Evolutionary conservation across 35 echinoderm and acorn worm species (phyloP).

Genomic region (Stichopus chloronotus): DNA sequence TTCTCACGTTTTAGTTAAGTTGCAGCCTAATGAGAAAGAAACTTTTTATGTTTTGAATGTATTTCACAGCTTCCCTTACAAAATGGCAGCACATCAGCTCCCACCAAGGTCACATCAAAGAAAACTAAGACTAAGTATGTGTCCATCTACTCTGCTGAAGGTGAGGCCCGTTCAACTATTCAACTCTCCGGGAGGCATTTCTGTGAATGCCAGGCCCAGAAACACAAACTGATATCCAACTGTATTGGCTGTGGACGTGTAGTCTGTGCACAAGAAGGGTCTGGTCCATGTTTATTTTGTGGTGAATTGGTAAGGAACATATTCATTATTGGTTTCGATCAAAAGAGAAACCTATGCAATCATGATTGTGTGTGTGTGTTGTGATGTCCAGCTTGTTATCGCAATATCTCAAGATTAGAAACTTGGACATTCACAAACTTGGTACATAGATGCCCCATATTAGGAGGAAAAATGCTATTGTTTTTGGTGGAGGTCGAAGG

Average conservation of each 20-base stretch:
- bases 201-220: conserved; percentile 98
- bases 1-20: too few species aligned
- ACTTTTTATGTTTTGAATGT: not conserved
- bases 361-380: too few species aligned
- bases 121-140: conserved; percentile 90
- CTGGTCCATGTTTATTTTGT: conserved; percentile 94
- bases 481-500: too few species aligned
- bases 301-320: conserved; percentile 78
- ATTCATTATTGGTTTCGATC: too few species aligned
- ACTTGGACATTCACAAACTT: too few species aligned
- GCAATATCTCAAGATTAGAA: too few species aligned
- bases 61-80: conserved; percentile 34
- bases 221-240: conserved; percentile 86
- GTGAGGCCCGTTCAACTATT: conserved; percentile 67
- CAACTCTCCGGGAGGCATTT: conserved; percentile 84
- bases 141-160: conserved; percentile 83
- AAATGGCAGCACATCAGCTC: conserved; percentile 24
- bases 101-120: not conserved
- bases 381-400: too few species aligned
- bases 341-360: too few species aligned
- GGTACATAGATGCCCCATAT: too few species aligned
- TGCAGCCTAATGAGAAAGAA: too few species aligned
- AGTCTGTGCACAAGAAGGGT: conserved; percentile 92
- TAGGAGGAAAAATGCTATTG: too few species aligned
- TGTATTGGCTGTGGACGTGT: conserved; percentile 95